Conservation (phyloP, 2,797 vertebrate genomes). For the Emys orbicularis region DNA sequence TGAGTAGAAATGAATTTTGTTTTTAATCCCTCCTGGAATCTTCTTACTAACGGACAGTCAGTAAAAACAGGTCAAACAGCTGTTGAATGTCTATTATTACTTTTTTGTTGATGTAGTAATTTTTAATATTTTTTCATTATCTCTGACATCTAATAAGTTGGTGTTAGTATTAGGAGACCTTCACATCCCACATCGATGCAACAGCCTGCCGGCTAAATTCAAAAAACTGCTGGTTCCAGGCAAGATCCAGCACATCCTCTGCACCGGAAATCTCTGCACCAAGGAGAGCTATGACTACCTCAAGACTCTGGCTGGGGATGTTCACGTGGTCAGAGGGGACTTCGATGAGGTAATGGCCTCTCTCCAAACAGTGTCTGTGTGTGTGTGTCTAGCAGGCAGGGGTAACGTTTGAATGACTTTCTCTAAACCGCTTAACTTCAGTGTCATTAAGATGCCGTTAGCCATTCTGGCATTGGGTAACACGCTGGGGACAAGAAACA, state of each 20-base stretch:
- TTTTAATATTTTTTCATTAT: constrained; percentile 28
- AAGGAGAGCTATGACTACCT: constrained; percentile 99
- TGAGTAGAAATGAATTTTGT: background rate
- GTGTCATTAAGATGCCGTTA: background rate
- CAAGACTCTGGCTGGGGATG: constrained; percentile 97
- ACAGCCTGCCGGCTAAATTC: constrained; percentile 98
- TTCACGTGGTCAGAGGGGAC: constrained; percentile 97
- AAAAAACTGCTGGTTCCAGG: constrained; percentile 98
- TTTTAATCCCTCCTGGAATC: background rate
- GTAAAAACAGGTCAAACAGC: background rate
- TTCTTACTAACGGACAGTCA: background rate
- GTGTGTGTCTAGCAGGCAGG: rapidly evolving
- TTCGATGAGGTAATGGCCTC: constrained; percentile 92
- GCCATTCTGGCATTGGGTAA: background rate
- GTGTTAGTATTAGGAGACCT: constrained; percentile 99
- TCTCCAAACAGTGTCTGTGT: background rate
- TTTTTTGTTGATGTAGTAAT: background rate
- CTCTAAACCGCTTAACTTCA: background rate
- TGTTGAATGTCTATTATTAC: background rate
- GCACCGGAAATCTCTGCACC: constrained; percentile 99
- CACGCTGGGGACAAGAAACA: background rate
- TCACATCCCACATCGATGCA: constrained; percentile 98
- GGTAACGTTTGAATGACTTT: background rate
- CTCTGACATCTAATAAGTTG: constrained; percentile 84
- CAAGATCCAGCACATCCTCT: constrained; percentile 99